A percentile compares a stretch with the other conserved stretches of the same genome.
Conservation (phyloP, 2,113 vertebrate species). For the Corvus cornix region DNA sequence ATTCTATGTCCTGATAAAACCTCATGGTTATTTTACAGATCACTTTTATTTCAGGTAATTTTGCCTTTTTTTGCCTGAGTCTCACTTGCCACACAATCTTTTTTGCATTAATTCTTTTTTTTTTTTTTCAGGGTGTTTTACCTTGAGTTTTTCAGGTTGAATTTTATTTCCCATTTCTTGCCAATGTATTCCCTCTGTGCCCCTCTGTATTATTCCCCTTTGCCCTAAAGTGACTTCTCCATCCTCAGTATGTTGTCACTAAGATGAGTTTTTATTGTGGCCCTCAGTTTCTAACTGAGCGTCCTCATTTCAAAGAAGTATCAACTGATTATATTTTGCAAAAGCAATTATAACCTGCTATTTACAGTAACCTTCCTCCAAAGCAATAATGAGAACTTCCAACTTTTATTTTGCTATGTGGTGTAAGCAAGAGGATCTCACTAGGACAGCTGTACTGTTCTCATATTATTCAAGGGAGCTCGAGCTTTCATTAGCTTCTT, state of each 20-base stretch:
- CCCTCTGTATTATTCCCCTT: background rate
- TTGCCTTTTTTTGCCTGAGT: background rate
- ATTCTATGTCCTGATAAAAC: background rate
- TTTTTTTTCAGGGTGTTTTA: background rate
- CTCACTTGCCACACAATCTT: background rate
- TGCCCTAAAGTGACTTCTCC: background rate
- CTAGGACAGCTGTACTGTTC: background rate
- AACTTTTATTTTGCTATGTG: background rate
- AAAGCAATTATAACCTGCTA: background rate
- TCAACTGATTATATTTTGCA: background rate
- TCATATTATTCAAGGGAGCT: background rate
- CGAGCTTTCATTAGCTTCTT: slow-evolving; percentile 18
- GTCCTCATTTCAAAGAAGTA: background rate
- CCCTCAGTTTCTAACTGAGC: background rate
- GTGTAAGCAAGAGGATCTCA: background rate
- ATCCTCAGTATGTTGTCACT: background rate
- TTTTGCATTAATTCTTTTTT: background rate
- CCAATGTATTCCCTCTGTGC: background rate
- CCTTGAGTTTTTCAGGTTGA: background rate
- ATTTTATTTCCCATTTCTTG: background rate
- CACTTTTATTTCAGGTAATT: background rate
- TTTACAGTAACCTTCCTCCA: background rate
- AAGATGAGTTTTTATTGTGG: background rate
- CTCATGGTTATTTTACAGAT: background rate
- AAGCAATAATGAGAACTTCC: background rate